Conservation (phyloP, 1,140 invertebrate genomes). For the Sycophaga agraensis region DNA sequence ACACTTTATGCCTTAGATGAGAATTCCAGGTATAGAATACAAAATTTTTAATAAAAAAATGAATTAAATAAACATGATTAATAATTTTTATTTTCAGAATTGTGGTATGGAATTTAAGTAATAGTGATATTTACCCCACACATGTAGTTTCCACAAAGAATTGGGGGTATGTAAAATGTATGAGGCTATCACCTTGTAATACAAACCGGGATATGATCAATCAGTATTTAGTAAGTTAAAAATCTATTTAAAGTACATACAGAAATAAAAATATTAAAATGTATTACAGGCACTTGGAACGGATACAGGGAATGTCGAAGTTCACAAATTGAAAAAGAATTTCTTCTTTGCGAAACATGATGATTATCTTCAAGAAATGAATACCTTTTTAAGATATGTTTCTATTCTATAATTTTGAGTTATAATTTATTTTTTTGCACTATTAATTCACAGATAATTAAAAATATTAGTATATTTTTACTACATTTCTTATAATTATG, state of each 20-base stretch:
- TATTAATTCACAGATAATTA: background rate
- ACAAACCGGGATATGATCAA: constrained; percentile 42
- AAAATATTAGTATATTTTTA: background rate
- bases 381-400: constrained; percentile 51
- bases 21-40: constrained; percentile 50
- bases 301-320: constrained; percentile 49
- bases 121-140: constrained; percentile 52
- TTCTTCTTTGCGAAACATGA: constrained; percentile 53
- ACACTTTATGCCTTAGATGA: constrained; percentile 63
- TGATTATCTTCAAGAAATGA: constrained; percentile 48
- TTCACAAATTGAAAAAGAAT: constrained; percentile 57
- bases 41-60: background rate
- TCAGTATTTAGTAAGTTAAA: constrained; percentile 49
- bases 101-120: constrained; percentile 62
- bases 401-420: constrained; percentile 39
- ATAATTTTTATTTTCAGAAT: constrained; percentile 46
- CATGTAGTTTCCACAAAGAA: constrained; percentile 42
- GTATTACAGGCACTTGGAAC: constrained; percentile 51
- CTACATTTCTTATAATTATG: background rate
- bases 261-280: background rate
- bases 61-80: background rate
- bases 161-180: constrained; percentile 43
- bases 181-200: constrained; percentile 53
- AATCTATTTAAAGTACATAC: background rate
- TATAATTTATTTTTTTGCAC: background rate